These are phyloP conservation scores for Gymnothorax reevesii DNA, from an alignment of 2,797 vertebrate species.

Conservation along the genomic window DNA sequence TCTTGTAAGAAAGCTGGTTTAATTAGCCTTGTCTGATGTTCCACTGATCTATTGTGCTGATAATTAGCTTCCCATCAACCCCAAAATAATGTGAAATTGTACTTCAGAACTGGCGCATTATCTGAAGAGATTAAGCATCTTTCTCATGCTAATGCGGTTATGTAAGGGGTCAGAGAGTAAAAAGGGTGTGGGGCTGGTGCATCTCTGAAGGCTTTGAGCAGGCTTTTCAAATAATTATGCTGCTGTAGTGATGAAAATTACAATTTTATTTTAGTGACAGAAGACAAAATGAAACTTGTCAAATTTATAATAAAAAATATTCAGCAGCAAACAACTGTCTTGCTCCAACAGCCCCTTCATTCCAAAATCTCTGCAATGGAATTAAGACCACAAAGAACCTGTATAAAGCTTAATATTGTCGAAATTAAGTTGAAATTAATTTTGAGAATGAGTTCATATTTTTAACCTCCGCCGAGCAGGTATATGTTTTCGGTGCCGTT, in stretches of 20 bases:
- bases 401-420: not conserved
- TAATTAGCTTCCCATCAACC: conserved; percentile 72
- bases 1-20: conserved; percentile 62
- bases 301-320: conserved; percentile 9
- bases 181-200: conserved; percentile 45
- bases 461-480: too few relatives aligned
- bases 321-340: conserved; percentile 26
- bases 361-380: conserved; percentile 11
- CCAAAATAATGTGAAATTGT: conserved; percentile 68
- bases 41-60: conserved; percentile 71
- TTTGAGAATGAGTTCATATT: not conserved
- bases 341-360: not conserved
- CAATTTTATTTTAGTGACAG: conserved; percentile 51
- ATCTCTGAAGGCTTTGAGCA: conserved; percentile 46
- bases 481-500: too few relatives aligned
- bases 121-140: conserved; percentile 64
- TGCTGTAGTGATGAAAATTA: conserved; percentile 48
- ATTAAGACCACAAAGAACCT: conserved; percentile 12
- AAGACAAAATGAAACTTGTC: conserved; percentile 31
- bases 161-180: conserved; percentile 57
- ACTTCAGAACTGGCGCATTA: conserved; percentile 60
- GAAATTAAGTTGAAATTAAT: not conserved
- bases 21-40: conserved; percentile 72
- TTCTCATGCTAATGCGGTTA: conserved; percentile 64
- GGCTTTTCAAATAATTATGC: conserved; percentile 54